Conservation (phyloP, 2,113 vertebrate genomes). For the Bos taurus region DNA sequence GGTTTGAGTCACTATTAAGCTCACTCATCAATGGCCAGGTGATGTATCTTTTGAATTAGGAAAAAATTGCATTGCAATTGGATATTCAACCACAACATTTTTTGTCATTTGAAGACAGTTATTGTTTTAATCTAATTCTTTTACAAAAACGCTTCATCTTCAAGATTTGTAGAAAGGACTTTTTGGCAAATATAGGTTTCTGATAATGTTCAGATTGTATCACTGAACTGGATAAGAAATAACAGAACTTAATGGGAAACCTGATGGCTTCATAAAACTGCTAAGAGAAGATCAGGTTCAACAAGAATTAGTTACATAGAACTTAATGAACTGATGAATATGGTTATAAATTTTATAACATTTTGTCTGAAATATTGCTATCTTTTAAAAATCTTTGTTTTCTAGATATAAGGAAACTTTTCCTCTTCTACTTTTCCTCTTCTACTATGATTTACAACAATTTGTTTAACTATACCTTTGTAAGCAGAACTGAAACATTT, state of each 20-base stretch:
- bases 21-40: not conserved
- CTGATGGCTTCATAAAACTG: not conserved
- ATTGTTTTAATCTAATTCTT: not conserved
- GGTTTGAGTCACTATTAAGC: not conserved
- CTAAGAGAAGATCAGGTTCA: not conserved
- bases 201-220: not conserved
- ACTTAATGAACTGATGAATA: not conserved
- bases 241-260: not conserved
- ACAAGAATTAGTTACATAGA: not conserved
- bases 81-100: not conserved
- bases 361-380: not conserved
- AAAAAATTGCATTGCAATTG: not conserved
- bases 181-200: not conserved
- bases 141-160: not conserved
- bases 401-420: not conserved
- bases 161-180: not conserved
- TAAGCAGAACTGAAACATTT: not conserved
- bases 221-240: not conserved
- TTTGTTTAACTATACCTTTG: not conserved
- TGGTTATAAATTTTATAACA: not conserved
- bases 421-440: not conserved
- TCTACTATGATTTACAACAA: not conserved
- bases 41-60: not conserved
- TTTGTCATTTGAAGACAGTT: not conserved
- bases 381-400: not conserved